Evolutionary conservation across 2,888 invertebrate species (phyloP), one percentile per base, ranked within the genome.

Genomic region (Thyatira batis): DNA sequence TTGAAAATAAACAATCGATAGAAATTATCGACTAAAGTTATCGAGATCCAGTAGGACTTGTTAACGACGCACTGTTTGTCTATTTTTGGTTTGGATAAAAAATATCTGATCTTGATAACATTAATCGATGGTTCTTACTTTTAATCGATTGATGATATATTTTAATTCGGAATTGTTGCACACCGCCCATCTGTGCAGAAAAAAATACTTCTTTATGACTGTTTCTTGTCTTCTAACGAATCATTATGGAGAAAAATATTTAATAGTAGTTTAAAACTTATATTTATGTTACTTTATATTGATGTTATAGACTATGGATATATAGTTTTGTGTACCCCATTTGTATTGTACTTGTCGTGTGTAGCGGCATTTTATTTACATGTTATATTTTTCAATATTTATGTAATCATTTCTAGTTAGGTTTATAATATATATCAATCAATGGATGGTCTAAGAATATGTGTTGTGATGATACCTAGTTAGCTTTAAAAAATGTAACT

Each of bases 401-500:
- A 17, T 50, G 5, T 43, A 50, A 11, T 10, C 11, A 49, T 17
- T 21, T 9, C 3, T 23, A 46, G 23, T 46, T 30, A 45, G 60
- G 39, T 44, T 1, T 44, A n/a, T 17, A 44, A 6, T 13, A 20
- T 9, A 27, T 46, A 27, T 17, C 10, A 10, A 49, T 57, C 56
- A 58, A 53, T 61, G 46, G 55, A 59, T 66, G 63, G 60, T 66
- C 65, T 69, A 72, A 74, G 64, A 73, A 76, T 84, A 71, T 75
- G 81, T 84, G 82, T 86, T 85, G 85, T 86, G 86, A 86, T 80
- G 68, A 72, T 74, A 68, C 69, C 61, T 55, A 63, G 67, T 58
- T 81, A 83, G 78, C 78, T 83, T 76, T 82, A 82, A 80, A 55
- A 28, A 54, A 64, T 61, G 57, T 70, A 73, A 60, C 58, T 74